Conservation (phyloP, 2,113 vertebrate species). For the Pleuronectes platessa region DNA sequence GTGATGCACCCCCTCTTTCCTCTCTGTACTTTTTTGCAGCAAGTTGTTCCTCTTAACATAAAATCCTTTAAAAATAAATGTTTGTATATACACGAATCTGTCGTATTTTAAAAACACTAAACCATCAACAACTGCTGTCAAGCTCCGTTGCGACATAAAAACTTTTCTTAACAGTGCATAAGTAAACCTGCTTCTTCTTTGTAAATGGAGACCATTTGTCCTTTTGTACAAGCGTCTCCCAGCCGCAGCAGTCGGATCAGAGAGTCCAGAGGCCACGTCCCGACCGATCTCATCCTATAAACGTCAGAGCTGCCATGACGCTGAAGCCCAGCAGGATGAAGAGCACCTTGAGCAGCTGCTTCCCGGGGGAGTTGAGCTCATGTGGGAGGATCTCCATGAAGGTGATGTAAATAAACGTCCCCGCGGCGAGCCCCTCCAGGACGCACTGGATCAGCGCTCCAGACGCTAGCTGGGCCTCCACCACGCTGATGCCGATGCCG, state of each 20-base stretch:
- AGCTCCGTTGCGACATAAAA: slow-evolving; percentile 14
- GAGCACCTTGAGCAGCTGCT: slow-evolving; percentile 86
- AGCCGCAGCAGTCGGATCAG: slow-evolving; percentile 5
- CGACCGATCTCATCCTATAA: slow-evolving; percentile 81
- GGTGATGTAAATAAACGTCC: slow-evolving; percentile 92
- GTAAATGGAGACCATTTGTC: background rate
- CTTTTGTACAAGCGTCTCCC: background rate
- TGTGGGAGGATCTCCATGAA: slow-evolving; percentile 92
- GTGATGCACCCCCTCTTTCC: background rate
- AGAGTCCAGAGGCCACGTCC: background rate
- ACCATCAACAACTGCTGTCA: slow-evolving; percentile 1
- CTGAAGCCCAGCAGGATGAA: slow-evolving; percentile 89
- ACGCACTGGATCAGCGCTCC: slow-evolving; percentile 84
- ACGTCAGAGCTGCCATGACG: slow-evolving; percentile 86
- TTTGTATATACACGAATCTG: background rate
- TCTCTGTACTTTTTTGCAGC: background rate
- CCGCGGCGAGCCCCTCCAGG: slow-evolving; percentile 88
- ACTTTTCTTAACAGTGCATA: background rate
- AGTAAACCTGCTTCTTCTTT: background rate
- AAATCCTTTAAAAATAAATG: slow-evolving; percentile 4
- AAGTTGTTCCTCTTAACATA: slow-evolving; percentile 3
- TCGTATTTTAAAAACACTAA: slow-evolving; percentile 9
- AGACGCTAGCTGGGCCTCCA: slow-evolving; percentile 70
- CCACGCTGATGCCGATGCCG: slow-evolving; percentile 83
- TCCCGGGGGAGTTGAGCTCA: slow-evolving; percentile 84